These are phyloP conservation scores for Drosophila pachea DNA, from an alignment of 1,140 invertebrate genomes.

Conservation along the genomic window DNA sequence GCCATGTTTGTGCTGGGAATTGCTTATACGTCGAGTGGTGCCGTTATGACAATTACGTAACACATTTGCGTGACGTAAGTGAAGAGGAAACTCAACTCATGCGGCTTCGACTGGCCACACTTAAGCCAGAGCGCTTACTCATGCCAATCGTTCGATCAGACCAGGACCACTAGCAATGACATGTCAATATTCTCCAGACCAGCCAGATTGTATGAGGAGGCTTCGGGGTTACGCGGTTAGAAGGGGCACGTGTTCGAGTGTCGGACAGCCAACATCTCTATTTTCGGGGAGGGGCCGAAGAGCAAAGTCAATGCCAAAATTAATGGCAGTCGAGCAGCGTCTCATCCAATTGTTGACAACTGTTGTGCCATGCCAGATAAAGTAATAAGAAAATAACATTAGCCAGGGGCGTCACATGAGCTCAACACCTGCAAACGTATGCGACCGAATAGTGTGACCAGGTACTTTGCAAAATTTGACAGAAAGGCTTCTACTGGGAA, in stretches of 20 bases:
- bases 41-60: constrained; percentile 72
- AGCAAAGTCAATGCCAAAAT: constrained; percentile 33
- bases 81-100: constrained; percentile 58
- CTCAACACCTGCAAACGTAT: constrained; percentile 38
- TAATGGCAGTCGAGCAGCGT: constrained; percentile 29
- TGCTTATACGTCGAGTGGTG: constrained; percentile 38
- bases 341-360: constrained; percentile 64
- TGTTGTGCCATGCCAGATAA: constrained; percentile 62
- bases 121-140: constrained; percentile 55
- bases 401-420: constrained; percentile 40
- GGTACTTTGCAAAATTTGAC: background rate
- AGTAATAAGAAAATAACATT: constrained; percentile 64
- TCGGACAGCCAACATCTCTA: constrained; percentile 66
- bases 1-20: constrained; percentile 59
- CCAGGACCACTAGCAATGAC: constrained; percentile 34
- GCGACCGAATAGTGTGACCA: constrained; percentile 17
- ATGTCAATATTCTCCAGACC: constrained; percentile 39
- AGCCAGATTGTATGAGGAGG: constrained; percentile 4
- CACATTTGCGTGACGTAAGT: constrained; percentile 67
- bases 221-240: too few relatives aligned
- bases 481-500: too few relatives aligned
- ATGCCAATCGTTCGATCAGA: constrained; percentile 43
- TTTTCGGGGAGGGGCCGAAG: constrained; percentile 37
- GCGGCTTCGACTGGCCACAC: constrained; percentile 32
- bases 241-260: constrained; percentile 51